These are phyloP conservation scores for Aelia acuminata DNA, from an alignment of 2,888 invertebrate species.

Conservation along the genomic window DNA sequence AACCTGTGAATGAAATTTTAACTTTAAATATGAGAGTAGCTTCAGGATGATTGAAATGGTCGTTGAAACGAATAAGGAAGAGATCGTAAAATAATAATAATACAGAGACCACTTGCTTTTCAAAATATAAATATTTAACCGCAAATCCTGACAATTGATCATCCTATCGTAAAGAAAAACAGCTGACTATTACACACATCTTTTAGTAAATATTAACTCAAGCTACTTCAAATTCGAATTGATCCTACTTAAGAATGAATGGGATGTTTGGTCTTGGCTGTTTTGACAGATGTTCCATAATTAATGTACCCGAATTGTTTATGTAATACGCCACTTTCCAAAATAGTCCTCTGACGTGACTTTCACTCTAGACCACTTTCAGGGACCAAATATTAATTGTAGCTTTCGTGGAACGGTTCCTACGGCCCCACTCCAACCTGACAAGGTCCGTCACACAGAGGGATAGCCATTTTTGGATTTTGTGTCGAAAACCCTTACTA, in stretches of 20 bases:
- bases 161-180: no score
- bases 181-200: no score
- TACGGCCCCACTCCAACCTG: not conserved
- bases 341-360: conserved; percentile 16
- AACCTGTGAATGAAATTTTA: no score
- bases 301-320: conserved; percentile 45
- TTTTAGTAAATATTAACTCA: not conserved
- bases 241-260: not conserved
- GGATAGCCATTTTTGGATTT: not conserved
- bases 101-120: no score
- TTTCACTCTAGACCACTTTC: conserved; percentile 45
- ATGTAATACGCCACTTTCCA: conserved; percentile 38
- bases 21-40: no score
- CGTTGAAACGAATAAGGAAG: no score
- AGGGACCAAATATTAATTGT: conserved; percentile 44
- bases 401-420: conserved; percentile 26
- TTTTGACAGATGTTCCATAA: conserved; percentile 42
- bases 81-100: no score
- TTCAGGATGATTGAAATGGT: no score
- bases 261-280: not conserved
- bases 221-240: not conserved
- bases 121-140: no score
- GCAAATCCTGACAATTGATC: no score
- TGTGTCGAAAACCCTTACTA: not conserved
- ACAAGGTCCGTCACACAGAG: not conserved